Evolutionary conservation across 2,888 invertebrate species (phyloP).

Genomic region (Rhagophthalmus giganteus): DNA sequence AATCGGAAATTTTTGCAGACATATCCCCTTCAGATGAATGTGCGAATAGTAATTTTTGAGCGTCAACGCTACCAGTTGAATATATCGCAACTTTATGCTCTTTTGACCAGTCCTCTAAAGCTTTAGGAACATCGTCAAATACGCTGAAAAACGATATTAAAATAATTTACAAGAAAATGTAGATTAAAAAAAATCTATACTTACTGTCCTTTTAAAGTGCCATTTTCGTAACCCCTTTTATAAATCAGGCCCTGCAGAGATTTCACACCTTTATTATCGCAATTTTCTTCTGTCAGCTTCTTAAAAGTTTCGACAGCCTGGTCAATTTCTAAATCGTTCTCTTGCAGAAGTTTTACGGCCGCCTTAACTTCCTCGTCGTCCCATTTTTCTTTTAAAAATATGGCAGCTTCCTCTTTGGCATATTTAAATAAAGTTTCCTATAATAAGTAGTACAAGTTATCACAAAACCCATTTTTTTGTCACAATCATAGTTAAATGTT

Average conservation of each 20-base stretch:
- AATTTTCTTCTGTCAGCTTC: slow-evolving; percentile 80
- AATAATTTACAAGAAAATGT: too few species aligned
- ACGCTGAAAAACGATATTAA: slow-evolving; percentile 64
- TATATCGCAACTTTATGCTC: slow-evolving; percentile 76
- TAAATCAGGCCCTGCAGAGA: slow-evolving; percentile 89
- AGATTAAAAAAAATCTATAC: slow-evolving; percentile 47
- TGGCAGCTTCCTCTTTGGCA: slow-evolving; percentile 1
- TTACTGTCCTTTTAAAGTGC: slow-evolving; percentile 86
- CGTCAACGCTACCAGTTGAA: slow-evolving; percentile 89
- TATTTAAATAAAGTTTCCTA: slow-evolving; percentile 11
- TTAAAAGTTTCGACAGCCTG: slow-evolving; percentile 71
- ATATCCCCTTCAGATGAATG: slow-evolving; percentile 79
- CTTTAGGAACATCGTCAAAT: slow-evolving; percentile 80
- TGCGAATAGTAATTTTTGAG: slow-evolving; percentile 85
- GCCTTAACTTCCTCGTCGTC: slow-evolving; percentile 67
- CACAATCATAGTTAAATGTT: too few species aligned
- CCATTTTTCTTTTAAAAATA: slow-evolving; percentile 73
- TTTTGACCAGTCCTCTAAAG: slow-evolving; percentile 72
- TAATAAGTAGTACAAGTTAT: not conserved
- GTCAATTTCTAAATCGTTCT: slow-evolving; percentile 53
- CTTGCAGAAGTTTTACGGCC: slow-evolving; percentile 67
- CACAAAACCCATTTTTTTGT: too few species aligned
- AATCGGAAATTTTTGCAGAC: slow-evolving; percentile 69
- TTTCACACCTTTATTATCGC: slow-evolving; percentile 80
- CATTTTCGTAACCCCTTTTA: slow-evolving; percentile 79